Conservation (phyloP, 2,797 vertebrate genomes). For the Hydrocynus forskahlii region DNA sequence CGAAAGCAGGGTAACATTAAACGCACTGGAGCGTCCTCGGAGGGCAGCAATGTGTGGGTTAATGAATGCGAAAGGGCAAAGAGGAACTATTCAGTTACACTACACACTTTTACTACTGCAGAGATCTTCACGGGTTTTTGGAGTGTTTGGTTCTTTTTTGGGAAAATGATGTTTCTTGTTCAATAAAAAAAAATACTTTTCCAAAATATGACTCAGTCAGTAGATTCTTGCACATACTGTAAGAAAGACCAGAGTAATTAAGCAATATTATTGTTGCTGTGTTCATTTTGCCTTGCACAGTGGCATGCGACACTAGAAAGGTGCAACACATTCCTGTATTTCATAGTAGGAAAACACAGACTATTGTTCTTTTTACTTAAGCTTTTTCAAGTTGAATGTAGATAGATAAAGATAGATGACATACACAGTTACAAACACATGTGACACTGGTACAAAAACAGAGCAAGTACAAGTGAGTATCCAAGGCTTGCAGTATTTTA, state of each 20-base stretch:
- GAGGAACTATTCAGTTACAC: neutral
- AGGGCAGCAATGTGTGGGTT: constrained; percentile 36
- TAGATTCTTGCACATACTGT: neutral
- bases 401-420: too few relatives aligned
- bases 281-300: too few relatives aligned
- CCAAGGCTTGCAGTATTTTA: constrained; percentile 12
- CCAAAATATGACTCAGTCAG: constrained; percentile 25
- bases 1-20: neutral
- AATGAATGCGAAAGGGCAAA: constrained; percentile 1
- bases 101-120: constrained; percentile 21
- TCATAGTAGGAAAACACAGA: too few relatives aligned
- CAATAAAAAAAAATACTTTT: constrained; percentile 40
- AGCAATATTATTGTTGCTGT: too few relatives aligned
- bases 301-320: too few relatives aligned
- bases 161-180: constrained; percentile 28
- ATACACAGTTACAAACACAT: too few relatives aligned
- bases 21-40: neutral
- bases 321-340: too few relatives aligned
- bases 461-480: neutral
- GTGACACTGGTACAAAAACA: neutral
- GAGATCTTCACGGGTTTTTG: neutral
- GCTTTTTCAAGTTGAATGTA: too few relatives aligned
- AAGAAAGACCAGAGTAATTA: too few relatives aligned
- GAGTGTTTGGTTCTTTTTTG: constrained; percentile 5
- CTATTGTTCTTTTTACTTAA: too few relatives aligned